phyloP scores from a whole-genome alignment of 2,113 vertebrate species.

The Peromyscus californicus region DNA sequence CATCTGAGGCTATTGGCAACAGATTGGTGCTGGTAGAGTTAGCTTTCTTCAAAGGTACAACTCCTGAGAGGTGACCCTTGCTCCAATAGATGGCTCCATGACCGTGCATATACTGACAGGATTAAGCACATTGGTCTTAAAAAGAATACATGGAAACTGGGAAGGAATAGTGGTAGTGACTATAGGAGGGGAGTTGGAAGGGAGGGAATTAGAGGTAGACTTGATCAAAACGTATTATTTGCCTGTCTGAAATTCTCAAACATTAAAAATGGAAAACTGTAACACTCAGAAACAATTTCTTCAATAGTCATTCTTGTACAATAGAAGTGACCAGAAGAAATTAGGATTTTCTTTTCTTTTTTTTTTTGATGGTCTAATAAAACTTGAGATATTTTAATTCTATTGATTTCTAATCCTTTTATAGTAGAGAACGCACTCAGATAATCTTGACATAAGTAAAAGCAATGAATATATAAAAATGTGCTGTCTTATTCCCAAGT shows the following conservation, averaged over 20 bases:
- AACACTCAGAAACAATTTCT: not conserved
- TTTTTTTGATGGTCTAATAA: not conserved
- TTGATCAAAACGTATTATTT: not conserved
- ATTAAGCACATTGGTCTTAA: not conserved
- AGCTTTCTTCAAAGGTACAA: not conserved
- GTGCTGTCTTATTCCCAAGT: not conserved
- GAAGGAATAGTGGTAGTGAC: not conserved
- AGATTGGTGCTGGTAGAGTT: not conserved
- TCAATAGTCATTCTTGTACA: not conserved
- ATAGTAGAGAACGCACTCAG: not conserved
- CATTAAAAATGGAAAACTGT: not conserved
- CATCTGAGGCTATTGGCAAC: not conserved
- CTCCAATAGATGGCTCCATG: not conserved
- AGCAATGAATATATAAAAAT: not conserved
- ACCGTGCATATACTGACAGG: not conserved
- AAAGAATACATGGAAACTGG: not conserved
- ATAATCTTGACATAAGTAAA: not conserved
- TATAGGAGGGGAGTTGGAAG: not conserved
- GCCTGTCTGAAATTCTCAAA: not conserved
- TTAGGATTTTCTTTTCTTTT: not conserved
- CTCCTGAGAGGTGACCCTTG: not conserved
- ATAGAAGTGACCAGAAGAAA: not conserved
- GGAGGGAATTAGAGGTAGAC: not conserved
- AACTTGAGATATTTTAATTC: not conserved
- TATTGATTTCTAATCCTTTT: not conserved